Conservation (phyloP, 2,797 vertebrate genomes). For the Coilia nasus region DNA sequence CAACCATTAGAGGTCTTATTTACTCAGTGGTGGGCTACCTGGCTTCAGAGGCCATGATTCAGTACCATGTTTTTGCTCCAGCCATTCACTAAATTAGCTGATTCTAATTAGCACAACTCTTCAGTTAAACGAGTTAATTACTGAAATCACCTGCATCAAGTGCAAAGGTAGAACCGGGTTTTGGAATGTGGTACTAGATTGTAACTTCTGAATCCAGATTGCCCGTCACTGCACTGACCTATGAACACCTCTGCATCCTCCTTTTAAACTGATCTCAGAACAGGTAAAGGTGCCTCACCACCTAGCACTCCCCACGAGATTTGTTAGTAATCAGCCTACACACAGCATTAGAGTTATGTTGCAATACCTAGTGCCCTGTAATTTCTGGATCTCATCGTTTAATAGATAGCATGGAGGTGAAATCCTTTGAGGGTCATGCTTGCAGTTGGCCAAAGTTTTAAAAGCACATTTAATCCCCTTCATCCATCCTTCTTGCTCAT, state of each 20-base stretch:
- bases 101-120: no score
- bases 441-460: background rate
- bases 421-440: background rate
- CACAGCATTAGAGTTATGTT: background rate
- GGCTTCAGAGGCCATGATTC: no score
- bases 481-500: slow-evolving; percentile 17
- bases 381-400: background rate
- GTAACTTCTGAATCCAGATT: no score
- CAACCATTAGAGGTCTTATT: background rate
- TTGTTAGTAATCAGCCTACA: slow-evolving; percentile 42
- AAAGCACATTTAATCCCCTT: slow-evolving; percentile 13
- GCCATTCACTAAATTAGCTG: no score
- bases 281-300: background rate
- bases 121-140: no score
- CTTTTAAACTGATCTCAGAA: slow-evolving; percentile 30
- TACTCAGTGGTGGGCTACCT: no score
- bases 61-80: no score
- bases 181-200: no score
- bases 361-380: background rate
- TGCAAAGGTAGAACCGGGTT: no score
- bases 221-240: background rate
- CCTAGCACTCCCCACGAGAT: background rate
- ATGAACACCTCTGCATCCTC: slow-evolving; percentile 36
- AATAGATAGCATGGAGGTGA: background rate
- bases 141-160: no score